Conservation (phyloP, 2,888 invertebrate genomes). For the Cephonodes hylas region DNA sequence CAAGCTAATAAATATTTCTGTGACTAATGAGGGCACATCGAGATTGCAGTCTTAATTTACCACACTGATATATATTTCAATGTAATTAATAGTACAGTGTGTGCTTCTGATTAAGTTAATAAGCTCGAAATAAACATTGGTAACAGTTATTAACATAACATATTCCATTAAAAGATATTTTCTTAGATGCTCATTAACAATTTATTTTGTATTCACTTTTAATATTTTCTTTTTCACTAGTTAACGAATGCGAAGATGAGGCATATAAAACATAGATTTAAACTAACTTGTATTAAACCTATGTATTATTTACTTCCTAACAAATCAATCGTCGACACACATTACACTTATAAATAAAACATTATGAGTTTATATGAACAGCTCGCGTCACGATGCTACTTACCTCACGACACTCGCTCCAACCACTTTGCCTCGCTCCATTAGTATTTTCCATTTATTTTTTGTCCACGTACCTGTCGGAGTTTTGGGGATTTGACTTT, state of each 20-base stretch:
- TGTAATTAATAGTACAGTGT: neutral
- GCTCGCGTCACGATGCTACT: constrained; percentile 35
- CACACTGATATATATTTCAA: neutral
- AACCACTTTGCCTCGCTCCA: constrained; percentile 74
- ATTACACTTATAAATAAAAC: too few relatives aligned
- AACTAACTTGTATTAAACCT: too few relatives aligned
- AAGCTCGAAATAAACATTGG: too few relatives aligned
- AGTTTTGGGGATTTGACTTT: constrained; percentile 76
- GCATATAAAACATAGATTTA: too few relatives aligned
- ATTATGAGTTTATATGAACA: neutral
- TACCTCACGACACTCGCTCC: constrained; percentile 56
- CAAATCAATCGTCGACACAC: too few relatives aligned
- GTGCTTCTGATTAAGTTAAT: neutral
- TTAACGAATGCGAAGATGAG: too few relatives aligned
- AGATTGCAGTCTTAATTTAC: neutral
- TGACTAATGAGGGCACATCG: neutral
- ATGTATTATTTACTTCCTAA: too few relatives aligned
- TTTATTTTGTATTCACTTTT: too few relatives aligned
- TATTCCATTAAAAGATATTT: too few relatives aligned
- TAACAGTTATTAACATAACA: too few relatives aligned
- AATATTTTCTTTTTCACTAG: too few relatives aligned
- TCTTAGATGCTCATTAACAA: too few relatives aligned
- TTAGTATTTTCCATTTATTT: constrained; percentile 82
- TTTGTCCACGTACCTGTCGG: constrained; percentile 80
- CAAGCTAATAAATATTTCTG: neutral